Evolutionary conservation across 2,888 invertebrate genomes (phyloP).

Genomic region (Bellardia bayeri): DNA sequence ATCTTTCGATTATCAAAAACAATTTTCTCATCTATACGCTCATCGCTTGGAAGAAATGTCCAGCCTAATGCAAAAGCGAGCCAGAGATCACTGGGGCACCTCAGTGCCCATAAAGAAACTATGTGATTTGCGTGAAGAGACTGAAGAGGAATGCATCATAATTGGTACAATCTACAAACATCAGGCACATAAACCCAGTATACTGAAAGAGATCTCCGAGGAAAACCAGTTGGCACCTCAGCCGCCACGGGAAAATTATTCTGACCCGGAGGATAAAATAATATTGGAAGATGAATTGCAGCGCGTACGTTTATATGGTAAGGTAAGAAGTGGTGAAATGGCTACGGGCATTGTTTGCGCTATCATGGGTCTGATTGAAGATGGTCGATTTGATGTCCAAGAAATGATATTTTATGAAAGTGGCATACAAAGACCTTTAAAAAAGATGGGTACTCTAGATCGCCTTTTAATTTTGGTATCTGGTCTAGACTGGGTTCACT

Average conservation of each 20-base stretch:
- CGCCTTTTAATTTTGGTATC: conserved; percentile 83
- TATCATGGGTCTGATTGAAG: conserved; percentile 87
- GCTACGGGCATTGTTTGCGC: conserved; percentile 95
- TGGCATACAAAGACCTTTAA: conserved; percentile 86
- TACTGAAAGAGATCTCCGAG: conserved; percentile 95
- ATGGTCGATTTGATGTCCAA: conserved; percentile 92
- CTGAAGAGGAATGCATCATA: conserved; percentile 88
- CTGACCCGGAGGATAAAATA: conserved; percentile 91
- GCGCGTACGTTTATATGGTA: conserved; percentile 91
- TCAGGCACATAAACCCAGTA: conserved; percentile 94
- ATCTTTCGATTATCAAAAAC: conserved; percentile 87
- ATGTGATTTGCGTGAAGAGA: conserved; percentile 88
- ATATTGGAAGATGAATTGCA: conserved; percentile 97
- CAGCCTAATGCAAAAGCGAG: conserved; percentile 86
- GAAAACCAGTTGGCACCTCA: conserved; percentile 93
- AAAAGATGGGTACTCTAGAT: neutral
- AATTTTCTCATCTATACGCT: conserved; percentile 93
- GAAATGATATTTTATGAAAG: conserved; percentile 91
- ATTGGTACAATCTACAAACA: conserved; percentile 97
- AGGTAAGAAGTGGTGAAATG: conserved; percentile 86
- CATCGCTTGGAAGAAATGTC: conserved; percentile 89
- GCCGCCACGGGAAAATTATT: conserved; percentile 88
- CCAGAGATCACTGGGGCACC: conserved; percentile 88
- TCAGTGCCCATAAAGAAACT: conserved; percentile 88
- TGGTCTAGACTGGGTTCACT: conserved; percentile 84